Conservation (phyloP, 2,797 vertebrate species). For the Eulemur coronatus region DNA sequence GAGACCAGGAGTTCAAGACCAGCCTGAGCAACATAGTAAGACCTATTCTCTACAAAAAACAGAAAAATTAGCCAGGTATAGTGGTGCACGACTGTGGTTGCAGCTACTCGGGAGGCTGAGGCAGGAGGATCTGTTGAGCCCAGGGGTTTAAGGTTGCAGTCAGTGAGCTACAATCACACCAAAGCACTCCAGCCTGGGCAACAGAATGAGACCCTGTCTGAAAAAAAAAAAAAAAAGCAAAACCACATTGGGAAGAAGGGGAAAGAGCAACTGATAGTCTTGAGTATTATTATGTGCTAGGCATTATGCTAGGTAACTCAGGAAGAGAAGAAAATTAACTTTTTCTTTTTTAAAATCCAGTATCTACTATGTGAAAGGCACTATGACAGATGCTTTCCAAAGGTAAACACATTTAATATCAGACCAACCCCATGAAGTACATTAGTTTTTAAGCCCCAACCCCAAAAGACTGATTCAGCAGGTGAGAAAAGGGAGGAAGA, state of each 20-base stretch:
- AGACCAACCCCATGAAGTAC: neutral
- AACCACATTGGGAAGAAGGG: neutral
- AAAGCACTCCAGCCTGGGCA: neutral
- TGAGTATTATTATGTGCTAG: neutral
- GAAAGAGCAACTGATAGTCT: neutral
- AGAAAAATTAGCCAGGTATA: neutral
- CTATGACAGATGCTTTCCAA: neutral
- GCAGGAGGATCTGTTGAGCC: neutral
- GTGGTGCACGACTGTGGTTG: neutral
- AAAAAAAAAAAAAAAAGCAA: neutral
- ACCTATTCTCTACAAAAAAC: neutral
- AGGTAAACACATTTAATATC: conserved; percentile 4
- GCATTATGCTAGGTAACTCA: neutral
- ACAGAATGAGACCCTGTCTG: neutral
- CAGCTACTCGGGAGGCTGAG: neutral
- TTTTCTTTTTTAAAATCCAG: neutral
- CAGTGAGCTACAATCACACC: neutral
- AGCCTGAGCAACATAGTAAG: neutral
- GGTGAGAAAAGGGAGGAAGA: neutral
- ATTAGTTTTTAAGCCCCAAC: neutral
- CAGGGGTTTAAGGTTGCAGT: neutral
- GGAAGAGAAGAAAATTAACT: neutral
- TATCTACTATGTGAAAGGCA: neutral
- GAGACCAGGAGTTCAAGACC: neutral
- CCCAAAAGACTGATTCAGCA: neutral